Conservation (phyloP, 2,113 vertebrate species). For the Pteropus alecto region DNA sequence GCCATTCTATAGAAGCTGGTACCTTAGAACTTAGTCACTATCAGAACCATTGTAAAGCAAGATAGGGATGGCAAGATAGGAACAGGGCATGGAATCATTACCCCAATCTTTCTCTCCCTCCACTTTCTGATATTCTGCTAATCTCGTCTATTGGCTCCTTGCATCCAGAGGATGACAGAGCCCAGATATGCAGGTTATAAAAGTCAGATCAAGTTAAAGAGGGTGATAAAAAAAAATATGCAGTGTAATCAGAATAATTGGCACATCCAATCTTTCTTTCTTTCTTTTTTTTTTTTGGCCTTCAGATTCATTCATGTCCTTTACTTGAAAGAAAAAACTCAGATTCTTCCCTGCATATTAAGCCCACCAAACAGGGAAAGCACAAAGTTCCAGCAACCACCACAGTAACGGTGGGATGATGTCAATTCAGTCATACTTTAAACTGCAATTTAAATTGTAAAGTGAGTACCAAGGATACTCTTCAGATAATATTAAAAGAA, state of each 20-base stretch:
- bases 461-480: background rate
- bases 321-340: background rate
- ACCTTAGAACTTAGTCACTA: background rate
- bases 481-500: background rate
- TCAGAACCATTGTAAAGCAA: background rate
- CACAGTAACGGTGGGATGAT: too few species aligned
- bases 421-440: background rate
- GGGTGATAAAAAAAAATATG: background rate
- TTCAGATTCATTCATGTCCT: background rate
- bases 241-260: background rate
- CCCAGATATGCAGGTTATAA: background rate
- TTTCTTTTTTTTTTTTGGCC: background rate
- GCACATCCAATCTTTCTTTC: background rate
- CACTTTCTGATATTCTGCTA: background rate
- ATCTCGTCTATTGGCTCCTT: background rate
- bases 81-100: background rate
- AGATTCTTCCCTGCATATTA: background rate
- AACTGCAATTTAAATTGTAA: background rate
- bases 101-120: background rate
- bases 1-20: background rate
- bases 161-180: background rate
- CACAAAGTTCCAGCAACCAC: background rate
- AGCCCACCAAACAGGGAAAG: background rate
- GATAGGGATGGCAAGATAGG: too few species aligned
- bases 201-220: background rate